A percentile compares a stretch with the other conserved stretches of the same genome.
Conservation (phyloP, 2,888 invertebrate genomes). For the Agrypnus murinus region DNA sequence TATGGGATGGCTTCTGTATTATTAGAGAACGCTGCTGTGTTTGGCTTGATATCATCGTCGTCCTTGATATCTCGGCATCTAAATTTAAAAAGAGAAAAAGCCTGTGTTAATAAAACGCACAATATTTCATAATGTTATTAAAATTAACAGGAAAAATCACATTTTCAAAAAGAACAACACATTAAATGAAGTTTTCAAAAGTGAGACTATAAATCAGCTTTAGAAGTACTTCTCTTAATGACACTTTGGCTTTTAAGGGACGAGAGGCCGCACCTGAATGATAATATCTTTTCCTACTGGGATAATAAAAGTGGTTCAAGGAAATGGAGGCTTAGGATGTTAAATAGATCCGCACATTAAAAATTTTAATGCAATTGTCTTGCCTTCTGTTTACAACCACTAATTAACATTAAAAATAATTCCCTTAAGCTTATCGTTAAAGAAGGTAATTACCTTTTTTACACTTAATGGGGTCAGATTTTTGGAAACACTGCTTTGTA, state of each 20-base stretch:
- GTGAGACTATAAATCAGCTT: slow-evolving; percentile 10
- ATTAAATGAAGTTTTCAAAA: background rate
- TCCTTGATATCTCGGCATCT: slow-evolving; percentile 4
- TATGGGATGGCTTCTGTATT: slow-evolving; percentile 23
- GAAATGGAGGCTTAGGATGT: background rate
- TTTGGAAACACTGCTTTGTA: too few species aligned
- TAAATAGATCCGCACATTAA: background rate
- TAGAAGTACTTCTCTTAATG: slow-evolving; percentile 14
- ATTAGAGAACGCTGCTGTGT: slow-evolving; percentile 24
- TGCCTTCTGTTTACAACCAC: background rate
- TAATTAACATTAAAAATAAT: too few species aligned
- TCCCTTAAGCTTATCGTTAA: too few species aligned
- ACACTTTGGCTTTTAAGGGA: slow-evolving; percentile 9
- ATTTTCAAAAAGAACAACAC: background rate
- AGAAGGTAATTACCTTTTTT: too few species aligned
- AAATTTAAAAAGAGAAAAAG: slow-evolving; percentile 15
- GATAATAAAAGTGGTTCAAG: background rate
- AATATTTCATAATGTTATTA: too few species aligned
- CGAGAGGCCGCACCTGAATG: slow-evolving; percentile 8
- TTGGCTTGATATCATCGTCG: slow-evolving; percentile 27
- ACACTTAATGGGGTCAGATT: too few species aligned
- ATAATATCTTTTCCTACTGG: slow-evolving; percentile 4
- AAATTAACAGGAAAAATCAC: background rate
- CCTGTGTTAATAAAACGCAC: background rate
- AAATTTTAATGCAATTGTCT: slow-evolving; percentile 9